Evolutionary conservation across 2,113 vertebrate genomes (phyloP).

Genomic region (Megatriorchis doriae): DNA sequence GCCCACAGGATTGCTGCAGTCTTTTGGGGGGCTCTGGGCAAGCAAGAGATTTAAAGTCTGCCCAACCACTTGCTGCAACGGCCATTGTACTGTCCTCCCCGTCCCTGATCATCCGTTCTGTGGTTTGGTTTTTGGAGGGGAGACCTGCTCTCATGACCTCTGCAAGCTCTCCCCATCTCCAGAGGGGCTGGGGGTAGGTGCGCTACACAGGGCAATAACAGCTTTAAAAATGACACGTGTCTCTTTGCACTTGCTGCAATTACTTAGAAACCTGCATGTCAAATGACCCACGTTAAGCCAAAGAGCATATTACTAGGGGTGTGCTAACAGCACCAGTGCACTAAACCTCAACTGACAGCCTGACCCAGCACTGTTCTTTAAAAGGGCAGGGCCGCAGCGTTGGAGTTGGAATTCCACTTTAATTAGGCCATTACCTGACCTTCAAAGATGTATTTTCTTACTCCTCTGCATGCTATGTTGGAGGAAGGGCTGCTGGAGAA

Average conservation of each 20-base stretch:
- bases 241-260: neutral
- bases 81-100: neutral
- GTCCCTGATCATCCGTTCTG: neutral
- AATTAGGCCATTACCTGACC: slow-evolving; percentile 40
- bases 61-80: neutral
- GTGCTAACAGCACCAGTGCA: neutral
- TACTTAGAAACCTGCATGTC: slow-evolving; percentile 53
- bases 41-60: neutral
- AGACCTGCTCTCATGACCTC: neutral
- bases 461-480: slow-evolving; percentile 11
- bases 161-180: neutral
- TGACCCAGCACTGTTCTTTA: slow-evolving; percentile 8
- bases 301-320: neutral
- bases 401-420: slow-evolving; percentile 40
- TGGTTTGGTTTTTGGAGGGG: neutral
- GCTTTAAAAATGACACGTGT: neutral
- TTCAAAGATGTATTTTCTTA: slow-evolving; percentile 43
- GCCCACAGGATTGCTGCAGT: fast-evolving
- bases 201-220: neutral
- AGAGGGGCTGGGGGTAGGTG: neutral
- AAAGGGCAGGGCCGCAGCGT: neutral
- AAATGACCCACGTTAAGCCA: slow-evolving; percentile 18
- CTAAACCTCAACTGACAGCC: slow-evolving; percentile 25
- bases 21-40: neutral
- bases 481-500: slow-evolving; percentile 37